A percentile compares a stretch with the other conserved stretches of the same genome.
These are phyloP conservation scores for Gobio gobio DNA, from an alignment of 2,113 vertebrate genomes.

Conservation along the genomic window DNA sequence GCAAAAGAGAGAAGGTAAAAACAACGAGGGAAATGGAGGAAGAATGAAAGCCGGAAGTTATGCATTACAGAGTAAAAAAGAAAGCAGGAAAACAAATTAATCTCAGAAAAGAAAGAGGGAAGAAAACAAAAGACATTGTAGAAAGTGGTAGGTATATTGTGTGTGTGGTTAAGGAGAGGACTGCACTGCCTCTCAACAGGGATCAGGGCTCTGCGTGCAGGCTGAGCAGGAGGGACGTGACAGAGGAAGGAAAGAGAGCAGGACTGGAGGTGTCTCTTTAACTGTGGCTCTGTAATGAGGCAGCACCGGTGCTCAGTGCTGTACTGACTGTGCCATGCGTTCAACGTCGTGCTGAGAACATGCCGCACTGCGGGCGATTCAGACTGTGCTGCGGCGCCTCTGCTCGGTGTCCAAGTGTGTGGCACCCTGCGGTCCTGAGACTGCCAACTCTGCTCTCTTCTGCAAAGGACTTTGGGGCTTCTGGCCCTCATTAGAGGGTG, in stretches of 20 bases:
- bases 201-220: neutral
- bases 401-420: conserved; percentile 14
- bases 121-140: neutral
- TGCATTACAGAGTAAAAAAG: neutral
- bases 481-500: conserved; percentile 27
- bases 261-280: conserved; percentile 5
- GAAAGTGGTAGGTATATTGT: neutral
- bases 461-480: neutral
- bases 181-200: neutral
- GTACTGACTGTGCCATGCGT: conserved; percentile 6
- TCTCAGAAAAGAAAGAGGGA: neutral
- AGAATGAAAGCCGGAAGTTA: neutral
- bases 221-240: neutral
- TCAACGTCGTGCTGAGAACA: conserved; percentile 25
- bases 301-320: neutral
- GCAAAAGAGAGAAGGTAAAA: neutral
- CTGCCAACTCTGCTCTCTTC: conserved; percentile 30
- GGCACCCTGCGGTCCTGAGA: conserved; percentile 18
- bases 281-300: conserved; percentile 21
- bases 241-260: neutral
- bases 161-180: conserved; percentile 10
- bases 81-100: neutral
- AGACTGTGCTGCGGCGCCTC: neutral
- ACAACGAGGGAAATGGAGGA: neutral
- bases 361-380: conserved; percentile 13